phyloP scores from a whole-genome alignment of 2,888 invertebrate species.

The Cosmia trapezina region DNA sequence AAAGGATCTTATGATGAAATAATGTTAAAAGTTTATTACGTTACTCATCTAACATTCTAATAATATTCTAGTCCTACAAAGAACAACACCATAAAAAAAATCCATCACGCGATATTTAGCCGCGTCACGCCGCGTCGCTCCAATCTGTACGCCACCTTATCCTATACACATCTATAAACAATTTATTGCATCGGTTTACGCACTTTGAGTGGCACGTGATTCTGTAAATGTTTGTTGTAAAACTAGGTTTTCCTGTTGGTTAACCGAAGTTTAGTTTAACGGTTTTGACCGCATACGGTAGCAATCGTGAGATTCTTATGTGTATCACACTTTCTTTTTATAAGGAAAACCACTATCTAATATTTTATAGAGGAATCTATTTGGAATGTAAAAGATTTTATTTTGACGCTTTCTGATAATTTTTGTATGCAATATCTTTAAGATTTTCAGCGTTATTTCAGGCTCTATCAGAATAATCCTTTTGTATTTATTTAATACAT shows the following conservation, averaged over 20 bases:
- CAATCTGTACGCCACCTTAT: slow-evolving; percentile 27
- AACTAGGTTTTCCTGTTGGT: slow-evolving; percentile 59
- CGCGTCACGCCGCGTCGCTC: background rate
- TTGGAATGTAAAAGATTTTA: too few species aligned
- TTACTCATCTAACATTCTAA: background rate
- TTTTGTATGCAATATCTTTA: too few species aligned
- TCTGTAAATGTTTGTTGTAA: slow-evolving; percentile 48
- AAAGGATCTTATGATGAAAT: background rate
- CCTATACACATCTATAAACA: slow-evolving; percentile 42
- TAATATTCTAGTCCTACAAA: background rate
- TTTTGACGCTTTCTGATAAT: too few species aligned
- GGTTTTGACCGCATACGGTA: slow-evolving; percentile 58
- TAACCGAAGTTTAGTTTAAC: slow-evolving; percentile 59
- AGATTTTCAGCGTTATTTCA: too few species aligned
- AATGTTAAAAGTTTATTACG: background rate
- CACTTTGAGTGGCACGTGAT: slow-evolving; percentile 52
- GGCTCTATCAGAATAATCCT: too few species aligned
- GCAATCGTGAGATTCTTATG: slow-evolving; percentile 30
- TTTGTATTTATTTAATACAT: too few species aligned
- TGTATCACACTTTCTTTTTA: slow-evolving; percentile 15
- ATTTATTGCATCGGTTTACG: slow-evolving; percentile 61
- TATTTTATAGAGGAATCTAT: too few species aligned
- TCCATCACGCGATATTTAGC: background rate
- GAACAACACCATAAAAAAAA: background rate
- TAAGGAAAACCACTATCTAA: background rate